Evolutionary conservation across 2,888 invertebrate species (phyloP).

Genomic region (Holacanthella duospinosa): DNA sequence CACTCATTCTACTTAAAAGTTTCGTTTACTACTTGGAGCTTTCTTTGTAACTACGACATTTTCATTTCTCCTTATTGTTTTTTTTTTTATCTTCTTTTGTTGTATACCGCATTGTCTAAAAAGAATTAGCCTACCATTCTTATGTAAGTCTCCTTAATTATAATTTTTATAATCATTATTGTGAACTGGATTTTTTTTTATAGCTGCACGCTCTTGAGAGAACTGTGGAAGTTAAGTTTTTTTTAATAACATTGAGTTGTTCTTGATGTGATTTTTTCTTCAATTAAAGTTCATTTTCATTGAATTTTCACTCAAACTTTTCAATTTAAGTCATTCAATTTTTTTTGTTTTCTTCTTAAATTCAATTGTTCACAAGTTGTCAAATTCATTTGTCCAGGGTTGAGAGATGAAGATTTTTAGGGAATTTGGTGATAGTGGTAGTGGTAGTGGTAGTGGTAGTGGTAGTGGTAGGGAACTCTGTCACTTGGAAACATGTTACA

Average conservation of each 20-base stretch:
- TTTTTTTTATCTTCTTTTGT: background rate
- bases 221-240: background rate
- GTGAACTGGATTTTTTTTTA: background rate
- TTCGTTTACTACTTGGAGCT: slow-evolving; percentile 1
- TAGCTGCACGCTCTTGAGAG: slow-evolving; percentile 1
- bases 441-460: no score
- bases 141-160: background rate
- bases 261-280: background rate
- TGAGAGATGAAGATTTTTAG: no score
- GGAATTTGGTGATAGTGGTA: no score
- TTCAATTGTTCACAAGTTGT: no score
- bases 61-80: background rate
- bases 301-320: no score
- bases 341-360: no score
- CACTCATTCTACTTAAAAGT: slow-evolving; percentile 7
- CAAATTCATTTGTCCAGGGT: no score
- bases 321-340: no score
- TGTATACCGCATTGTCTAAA: background rate
- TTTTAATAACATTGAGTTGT: background rate
- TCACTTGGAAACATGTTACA: no score
- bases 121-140: background rate
- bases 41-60: slow-evolving; percentile 2
- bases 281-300: no score
- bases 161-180: background rate
- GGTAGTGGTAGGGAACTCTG: no score